These are phyloP conservation scores for Rhinichthys osculus DNA, from an alignment of 2,797 vertebrate genomes.

Conservation along the genomic window DNA sequence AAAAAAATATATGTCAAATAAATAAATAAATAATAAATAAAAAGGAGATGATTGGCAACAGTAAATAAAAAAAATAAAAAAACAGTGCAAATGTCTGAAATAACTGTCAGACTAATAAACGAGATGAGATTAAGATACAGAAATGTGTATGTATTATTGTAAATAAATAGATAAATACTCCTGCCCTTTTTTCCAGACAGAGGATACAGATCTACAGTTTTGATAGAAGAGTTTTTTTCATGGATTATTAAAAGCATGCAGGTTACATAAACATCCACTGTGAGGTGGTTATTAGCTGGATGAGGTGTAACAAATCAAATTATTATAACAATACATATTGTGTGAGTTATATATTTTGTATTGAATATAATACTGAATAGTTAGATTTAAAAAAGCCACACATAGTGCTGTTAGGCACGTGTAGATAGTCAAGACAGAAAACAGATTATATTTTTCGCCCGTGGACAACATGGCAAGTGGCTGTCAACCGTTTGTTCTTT, in stretches of 20 bases:
- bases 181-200: conserved; percentile 14
- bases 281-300: conserved; percentile 52
- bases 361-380: conserved; percentile 52
- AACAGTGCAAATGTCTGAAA: background rate
- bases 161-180: conserved; percentile 36
- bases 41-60: background rate
- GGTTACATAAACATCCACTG: conserved; percentile 58
- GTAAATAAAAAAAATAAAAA: conserved; percentile 3
- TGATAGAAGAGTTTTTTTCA: conserved; percentile 43
- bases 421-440: conserved; percentile 72
- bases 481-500: conserved; percentile 30
- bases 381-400: conserved; percentile 72
- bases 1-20: background rate
- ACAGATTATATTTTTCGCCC: conserved; percentile 32
- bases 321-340: conserved; percentile 51
- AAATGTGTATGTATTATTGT: background rate
- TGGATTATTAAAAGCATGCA: conserved; percentile 63
- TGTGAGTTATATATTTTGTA: conserved; percentile 55
- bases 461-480: conserved; percentile 35
- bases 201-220: conserved; percentile 42
- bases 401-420: conserved; percentile 84
- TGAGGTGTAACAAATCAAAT: conserved; percentile 54
- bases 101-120: background rate
- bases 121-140: conserved; percentile 3
- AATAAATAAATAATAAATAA: conserved; percentile 13